These are phyloP conservation scores for Noctua comes DNA, from an alignment of 2,888 invertebrate species.

Conservation along the genomic window DNA sequence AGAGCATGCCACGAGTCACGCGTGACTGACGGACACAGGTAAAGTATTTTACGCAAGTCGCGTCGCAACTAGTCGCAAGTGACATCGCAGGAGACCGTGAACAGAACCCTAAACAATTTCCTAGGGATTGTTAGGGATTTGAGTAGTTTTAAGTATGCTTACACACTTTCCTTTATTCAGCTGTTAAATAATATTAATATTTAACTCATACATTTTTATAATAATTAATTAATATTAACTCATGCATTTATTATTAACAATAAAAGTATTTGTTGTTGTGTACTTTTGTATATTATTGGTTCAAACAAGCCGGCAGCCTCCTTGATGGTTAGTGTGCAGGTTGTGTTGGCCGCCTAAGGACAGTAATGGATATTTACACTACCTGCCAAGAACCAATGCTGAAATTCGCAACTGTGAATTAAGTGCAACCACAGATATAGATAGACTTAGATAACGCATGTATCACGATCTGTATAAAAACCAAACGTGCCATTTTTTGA, in stretches of 20 bases:
- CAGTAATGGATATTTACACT: neutral
- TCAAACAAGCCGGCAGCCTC: neutral
- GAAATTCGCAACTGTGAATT: neutral
- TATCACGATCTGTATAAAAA: no score
- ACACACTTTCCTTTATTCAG: constrained; percentile 1
- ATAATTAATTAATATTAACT: neutral
- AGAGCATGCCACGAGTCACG: neutral
- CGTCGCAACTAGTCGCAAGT: neutral
- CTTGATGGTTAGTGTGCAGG: neutral
- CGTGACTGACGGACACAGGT: neutral
- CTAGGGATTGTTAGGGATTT: neutral
- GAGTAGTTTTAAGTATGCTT: constrained; percentile 24
- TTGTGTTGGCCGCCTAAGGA: neutral
- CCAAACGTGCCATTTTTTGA: no score
- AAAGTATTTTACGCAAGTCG: neutral
- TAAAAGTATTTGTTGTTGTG: constrained; percentile 8
- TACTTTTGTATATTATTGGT: neutral
- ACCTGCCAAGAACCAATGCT: neutral
- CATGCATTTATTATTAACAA: constrained; percentile 2
- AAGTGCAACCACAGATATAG: no score
- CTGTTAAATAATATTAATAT: neutral
- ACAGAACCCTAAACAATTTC: neutral
- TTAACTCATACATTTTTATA: neutral
- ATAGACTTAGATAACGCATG: no score
- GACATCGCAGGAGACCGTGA: neutral